phyloP scores from a whole-genome alignment of 2,797 vertebrate species.

The Lagocephalus sceleratus region DNA sequence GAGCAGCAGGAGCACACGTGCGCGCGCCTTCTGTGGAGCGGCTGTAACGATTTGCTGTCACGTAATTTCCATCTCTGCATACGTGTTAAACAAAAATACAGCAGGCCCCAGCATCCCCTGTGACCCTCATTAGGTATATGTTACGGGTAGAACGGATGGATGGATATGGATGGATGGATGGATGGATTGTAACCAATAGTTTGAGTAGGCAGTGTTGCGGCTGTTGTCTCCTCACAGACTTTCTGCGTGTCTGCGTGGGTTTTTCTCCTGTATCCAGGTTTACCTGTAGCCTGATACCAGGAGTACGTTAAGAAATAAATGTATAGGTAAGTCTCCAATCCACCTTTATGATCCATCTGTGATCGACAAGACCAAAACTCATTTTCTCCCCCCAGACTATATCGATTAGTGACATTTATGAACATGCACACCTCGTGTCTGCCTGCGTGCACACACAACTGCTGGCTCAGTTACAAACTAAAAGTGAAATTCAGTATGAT shows the following conservation, averaged over 20 bases:
- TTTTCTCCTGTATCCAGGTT: no score
- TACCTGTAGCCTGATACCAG: no score
- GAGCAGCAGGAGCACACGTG: constrained; percentile 8
- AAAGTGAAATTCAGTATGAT: neutral
- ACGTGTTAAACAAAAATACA: constrained; percentile 9
- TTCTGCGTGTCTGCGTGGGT: no score
- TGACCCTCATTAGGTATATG: no score
- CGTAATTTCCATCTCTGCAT: constrained; percentile 7
- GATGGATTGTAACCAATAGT: no score
- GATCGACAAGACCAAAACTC: neutral
- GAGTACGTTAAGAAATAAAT: no score
- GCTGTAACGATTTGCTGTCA: constrained; percentile 3
- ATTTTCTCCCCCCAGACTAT: neutral
- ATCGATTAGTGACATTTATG: neutral
- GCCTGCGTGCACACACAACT: neutral
- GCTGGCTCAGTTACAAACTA: neutral
- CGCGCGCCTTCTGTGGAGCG: constrained; percentile 3
- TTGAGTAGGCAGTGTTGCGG: no score
- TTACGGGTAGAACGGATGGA: no score
- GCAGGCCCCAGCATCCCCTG: no score
- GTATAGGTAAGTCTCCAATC: no score
- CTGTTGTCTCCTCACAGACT: no score
- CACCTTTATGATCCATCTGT: neutral
- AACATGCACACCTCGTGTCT: neutral
- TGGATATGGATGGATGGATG: no score